These are phyloP conservation scores for Paracentrotus lividus DNA, from an alignment of 53 echinoderm and acorn worm species.

Conservation along the genomic window DNA sequence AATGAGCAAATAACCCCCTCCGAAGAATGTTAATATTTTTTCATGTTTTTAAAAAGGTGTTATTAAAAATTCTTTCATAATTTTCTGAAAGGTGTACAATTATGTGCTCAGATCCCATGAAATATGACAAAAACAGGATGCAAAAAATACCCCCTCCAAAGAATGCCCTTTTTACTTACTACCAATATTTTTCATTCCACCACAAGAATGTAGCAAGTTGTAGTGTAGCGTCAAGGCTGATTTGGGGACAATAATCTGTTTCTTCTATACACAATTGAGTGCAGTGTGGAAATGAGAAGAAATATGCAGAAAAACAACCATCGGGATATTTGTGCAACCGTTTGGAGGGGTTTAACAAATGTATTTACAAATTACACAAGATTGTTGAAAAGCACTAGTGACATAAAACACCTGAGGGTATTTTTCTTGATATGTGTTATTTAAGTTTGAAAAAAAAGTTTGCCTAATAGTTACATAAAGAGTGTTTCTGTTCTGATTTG, in stretches of 20 bases:
- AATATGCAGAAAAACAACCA: background rate
- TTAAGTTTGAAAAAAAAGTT: background rate
- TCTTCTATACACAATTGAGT: background rate
- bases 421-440: background rate
- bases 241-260: constrained; percentile 14
- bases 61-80: background rate
- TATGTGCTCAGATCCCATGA: background rate
- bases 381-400: background rate
- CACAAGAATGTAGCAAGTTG: constrained; percentile 47
- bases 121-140: background rate
- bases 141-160: background rate
- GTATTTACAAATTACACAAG: background rate
- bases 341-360: background rate
- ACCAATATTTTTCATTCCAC: constrained; percentile 1
- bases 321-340: constrained; percentile 14
- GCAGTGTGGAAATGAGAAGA: background rate
- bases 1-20: too few relatives aligned
- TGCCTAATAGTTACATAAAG: background rate
- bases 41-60: background rate
- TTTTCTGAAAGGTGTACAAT: background rate
- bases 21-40: too few relatives aligned
- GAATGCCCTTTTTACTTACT: background rate
- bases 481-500: background rate
- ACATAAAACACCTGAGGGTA: background rate
- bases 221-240: background rate